Evolutionary conservation across 2,797 vertebrate genomes (phyloP), one percentile per base, ranked within the genome.

Genomic region (Neosalanx taihuensis): DNA sequence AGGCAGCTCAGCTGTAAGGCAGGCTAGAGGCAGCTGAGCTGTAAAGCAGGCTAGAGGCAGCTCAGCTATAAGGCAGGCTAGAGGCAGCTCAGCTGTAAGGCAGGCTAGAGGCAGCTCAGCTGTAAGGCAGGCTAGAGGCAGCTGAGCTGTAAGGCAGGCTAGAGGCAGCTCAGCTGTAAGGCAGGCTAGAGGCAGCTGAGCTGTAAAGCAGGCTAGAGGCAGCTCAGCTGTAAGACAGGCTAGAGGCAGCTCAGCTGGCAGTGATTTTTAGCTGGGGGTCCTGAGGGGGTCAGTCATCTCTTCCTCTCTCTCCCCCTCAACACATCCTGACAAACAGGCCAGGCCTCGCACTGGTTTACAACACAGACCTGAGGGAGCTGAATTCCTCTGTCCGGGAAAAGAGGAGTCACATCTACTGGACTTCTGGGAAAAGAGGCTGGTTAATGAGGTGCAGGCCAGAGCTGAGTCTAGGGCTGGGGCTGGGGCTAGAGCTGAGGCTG

Each of bases 381-480:
- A 30, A 89, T 23, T 23, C 17, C 89, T 80, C 72, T 77, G 75
- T 89, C 85, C 88, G 86, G 87, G 88, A 91, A 89, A 88, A 88
- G 89, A 89, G 80, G 85, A 89, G 87, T 89, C 90, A 88, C 85
- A 87, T 88, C 88, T 82, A 83, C 83, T 82, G 86, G 83, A 82
- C 87, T 90, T 92, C 87, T 88, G 88, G 88, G 91, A 92, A 91
- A 84, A 85, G 77, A 78, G 70, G 60, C 70, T 75, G 79, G 84
- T 83, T 92, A 93, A 93, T 92, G 89, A 91, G 87, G 87, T 88
- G 85, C 91, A 93, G 92, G 82, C 88, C 63, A 84, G 53, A 73
- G 80, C 73, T 61, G 30, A 46, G 41, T 4, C 46, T 49, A 6
- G 46, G 15, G 9, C 46, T 49, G 9, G 46, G 46, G 46, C 5